Evolutionary conservation across 1,140 invertebrate species (phyloP).

Genomic region (Hypothenemus hampei): DNA sequence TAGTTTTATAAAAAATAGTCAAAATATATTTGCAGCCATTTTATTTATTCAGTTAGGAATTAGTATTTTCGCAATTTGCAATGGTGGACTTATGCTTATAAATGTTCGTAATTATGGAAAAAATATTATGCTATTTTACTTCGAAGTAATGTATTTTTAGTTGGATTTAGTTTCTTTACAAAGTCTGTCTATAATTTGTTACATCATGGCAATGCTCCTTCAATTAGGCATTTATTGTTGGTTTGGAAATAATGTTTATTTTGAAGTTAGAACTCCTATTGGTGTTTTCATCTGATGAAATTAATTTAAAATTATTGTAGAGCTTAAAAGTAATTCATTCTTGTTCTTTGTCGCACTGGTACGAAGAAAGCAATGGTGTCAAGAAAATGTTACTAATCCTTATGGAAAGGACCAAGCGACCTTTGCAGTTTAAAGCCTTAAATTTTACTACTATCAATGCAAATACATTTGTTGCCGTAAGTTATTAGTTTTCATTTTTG

Average conservation of each 20-base stretch:
- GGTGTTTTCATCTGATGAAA: too few relatives aligned
- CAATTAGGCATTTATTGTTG: constrained; percentile 41
- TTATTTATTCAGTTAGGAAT: constrained; percentile 37
- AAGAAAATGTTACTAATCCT: too few relatives aligned
- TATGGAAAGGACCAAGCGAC: constrained; percentile 32
- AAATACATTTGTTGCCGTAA: too few relatives aligned
- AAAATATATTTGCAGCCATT: constrained; percentile 33
- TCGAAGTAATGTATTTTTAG: constrained; percentile 7
- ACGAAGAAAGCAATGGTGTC: constrained; percentile 24
- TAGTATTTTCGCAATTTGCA: constrained; percentile 38
- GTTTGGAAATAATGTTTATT: constrained; percentile 38
- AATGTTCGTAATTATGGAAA: constrained; percentile 1
- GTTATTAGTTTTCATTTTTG: too few relatives aligned
- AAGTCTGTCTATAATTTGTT: constrained; percentile 18
- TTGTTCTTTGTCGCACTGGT: constrained; percentile 33
- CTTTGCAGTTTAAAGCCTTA: constrained; percentile 33
- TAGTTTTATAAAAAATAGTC: constrained; percentile 31
- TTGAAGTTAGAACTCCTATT: constrained; percentile 26
- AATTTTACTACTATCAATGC: constrained; percentile 7
- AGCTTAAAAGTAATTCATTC: constrained; percentile 31
- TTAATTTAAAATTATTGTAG: constrained; percentile 18
- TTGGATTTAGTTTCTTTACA: constrained; percentile 4
- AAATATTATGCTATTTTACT: neutral
- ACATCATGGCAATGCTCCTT: constrained; percentile 32
- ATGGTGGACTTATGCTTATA: constrained; percentile 33